Conservation (phyloP, 1,140 invertebrate genomes). For the Drosophila malerkotliana region DNA sequence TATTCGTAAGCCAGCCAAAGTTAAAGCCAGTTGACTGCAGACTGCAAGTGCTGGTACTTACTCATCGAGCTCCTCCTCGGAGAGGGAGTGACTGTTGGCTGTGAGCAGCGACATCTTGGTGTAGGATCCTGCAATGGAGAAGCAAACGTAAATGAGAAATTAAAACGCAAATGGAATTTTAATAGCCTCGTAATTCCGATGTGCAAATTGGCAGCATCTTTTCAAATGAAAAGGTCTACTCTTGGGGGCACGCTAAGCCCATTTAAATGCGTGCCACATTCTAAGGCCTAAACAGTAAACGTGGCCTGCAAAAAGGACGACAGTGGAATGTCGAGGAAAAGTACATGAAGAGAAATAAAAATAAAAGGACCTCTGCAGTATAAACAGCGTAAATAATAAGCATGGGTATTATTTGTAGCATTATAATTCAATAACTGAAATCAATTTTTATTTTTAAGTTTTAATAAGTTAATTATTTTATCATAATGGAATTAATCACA, state of each 20-base stretch:
- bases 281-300: slow-evolving; percentile 5
- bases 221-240: slow-evolving; percentile 19
- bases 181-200: slow-evolving; percentile 22
- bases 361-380: not conserved
- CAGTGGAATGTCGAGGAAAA: not conserved
- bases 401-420: too few species aligned
- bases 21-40: slow-evolving; percentile 21
- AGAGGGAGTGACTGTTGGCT: slow-evolving; percentile 82
- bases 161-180: slow-evolving; percentile 52
- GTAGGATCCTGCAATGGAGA: slow-evolving; percentile 35
- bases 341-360: not conserved
- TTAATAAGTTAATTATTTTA: not conserved
- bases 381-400: not conserved
- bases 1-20: slow-evolving; percentile 31
- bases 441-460: not conserved
- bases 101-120: slow-evolving; percentile 73
- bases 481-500: not conserved
- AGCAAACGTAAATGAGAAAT: slow-evolving; percentile 22
- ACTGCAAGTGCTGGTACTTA: slow-evolving; percentile 76
- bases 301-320: not conserved
- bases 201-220: slow-evolving; percentile 43
- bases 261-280: slow-evolving; percentile 41
- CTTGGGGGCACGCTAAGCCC: slow-evolving; percentile 23
- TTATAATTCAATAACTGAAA: not conserved
- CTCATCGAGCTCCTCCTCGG: slow-evolving; percentile 85